phyloP scores from a whole-genome alignment of 2,797 vertebrate species.

The Rhyacichthys aspro region DNA sequence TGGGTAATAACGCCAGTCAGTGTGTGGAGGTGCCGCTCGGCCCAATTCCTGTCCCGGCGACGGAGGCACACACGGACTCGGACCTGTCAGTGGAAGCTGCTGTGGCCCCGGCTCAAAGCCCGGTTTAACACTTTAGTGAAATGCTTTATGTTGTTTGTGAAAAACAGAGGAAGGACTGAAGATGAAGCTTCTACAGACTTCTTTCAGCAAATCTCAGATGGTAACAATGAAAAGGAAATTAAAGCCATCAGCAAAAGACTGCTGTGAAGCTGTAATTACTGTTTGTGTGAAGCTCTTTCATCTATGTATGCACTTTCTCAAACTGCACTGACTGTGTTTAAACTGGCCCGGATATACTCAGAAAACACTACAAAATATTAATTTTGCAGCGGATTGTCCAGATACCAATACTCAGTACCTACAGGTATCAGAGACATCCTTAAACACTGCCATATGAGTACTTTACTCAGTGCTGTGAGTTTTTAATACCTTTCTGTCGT shows the following conservation, averaged over 20 bases:
- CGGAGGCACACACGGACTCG: slow-evolving; percentile 66
- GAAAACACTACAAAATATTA: background rate
- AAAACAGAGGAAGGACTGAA: slow-evolving; percentile 4
- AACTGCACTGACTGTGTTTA: slow-evolving; percentile 44
- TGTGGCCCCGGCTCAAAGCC: slow-evolving; percentile 78
- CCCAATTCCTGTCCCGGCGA: slow-evolving; percentile 68
- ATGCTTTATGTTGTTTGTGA: slow-evolving; percentile 1
- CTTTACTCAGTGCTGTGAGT: no score
- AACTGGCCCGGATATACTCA: no score
- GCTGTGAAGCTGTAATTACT: slow-evolving; percentile 18
- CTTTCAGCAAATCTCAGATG: slow-evolving; percentile 5
- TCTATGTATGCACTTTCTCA: slow-evolving; percentile 56
- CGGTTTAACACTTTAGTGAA: slow-evolving; percentile 45
- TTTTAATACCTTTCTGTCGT: no score
- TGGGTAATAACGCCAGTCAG: slow-evolving; percentile 78
- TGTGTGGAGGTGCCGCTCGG: slow-evolving; percentile 76
- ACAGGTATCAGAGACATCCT: no score
- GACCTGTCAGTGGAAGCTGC: slow-evolving; percentile 66
- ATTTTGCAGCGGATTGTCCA: background rate
- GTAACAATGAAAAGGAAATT: slow-evolving; percentile 15
- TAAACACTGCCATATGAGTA: no score
- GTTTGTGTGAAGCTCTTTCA: slow-evolving; percentile 26
- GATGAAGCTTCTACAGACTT: background rate
- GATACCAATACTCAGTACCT: background rate
- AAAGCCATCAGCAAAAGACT: slow-evolving; percentile 37